phyloP scores from a whole-genome alignment of 2,888 invertebrate species.

The Drosophila falleni region DNA sequence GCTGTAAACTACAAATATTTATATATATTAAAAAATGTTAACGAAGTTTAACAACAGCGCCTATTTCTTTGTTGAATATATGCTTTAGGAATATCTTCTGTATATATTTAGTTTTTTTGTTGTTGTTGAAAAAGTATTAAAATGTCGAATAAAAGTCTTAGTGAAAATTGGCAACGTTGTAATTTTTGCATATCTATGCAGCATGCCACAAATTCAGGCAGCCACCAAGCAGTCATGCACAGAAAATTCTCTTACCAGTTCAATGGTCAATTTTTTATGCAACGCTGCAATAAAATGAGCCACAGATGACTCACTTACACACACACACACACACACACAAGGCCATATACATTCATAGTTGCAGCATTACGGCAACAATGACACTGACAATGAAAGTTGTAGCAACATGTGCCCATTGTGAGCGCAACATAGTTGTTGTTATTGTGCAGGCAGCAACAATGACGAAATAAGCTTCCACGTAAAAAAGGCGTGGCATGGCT shows the following conservation, averaged over 20 bases:
- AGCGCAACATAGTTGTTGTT: conserved; percentile 53
- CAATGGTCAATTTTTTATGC: conserved; percentile 71
- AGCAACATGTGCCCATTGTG: conserved; percentile 53
- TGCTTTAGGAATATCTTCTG: neutral
- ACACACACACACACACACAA: conserved; percentile 19
- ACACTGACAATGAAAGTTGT: conserved; percentile 79
- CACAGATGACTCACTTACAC: conserved; percentile 41
- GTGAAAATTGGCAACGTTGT: conserved; percentile 35
- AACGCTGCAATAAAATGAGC: conserved; percentile 49
- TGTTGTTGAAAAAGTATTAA: neutral
- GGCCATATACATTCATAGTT: neutral
- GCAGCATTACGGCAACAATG: conserved; percentile 64
- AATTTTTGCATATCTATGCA: conserved; percentile 20
- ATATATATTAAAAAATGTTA: neutral
- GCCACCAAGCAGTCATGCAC: conserved; percentile 29
- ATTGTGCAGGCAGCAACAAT: conserved; percentile 65
- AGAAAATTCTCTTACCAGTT: conserved; percentile 64
- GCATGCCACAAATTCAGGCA: conserved; percentile 8
- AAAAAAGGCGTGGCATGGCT: conserved; percentile 36
- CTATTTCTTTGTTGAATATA: neutral
- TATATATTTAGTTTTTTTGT: no score
- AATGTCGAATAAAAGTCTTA: neutral
- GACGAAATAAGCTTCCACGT: conserved; percentile 54
- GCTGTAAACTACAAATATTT: no score
- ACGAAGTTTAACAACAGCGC: neutral